These are phyloP conservation scores for Diarsia rubi DNA, from an alignment of 2,888 invertebrate genomes.

Conservation along the genomic window DNA sequence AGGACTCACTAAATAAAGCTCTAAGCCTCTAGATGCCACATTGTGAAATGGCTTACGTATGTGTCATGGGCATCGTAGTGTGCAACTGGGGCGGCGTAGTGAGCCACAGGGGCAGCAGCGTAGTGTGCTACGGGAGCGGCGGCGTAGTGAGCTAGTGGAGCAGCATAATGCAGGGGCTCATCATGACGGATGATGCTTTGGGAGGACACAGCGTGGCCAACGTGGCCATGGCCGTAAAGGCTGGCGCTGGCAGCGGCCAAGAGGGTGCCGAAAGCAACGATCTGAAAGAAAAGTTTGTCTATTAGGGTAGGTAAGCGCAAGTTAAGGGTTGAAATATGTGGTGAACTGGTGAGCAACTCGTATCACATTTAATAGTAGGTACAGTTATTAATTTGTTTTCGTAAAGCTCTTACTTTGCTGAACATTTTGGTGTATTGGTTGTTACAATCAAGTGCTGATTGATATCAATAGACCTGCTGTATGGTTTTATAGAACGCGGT, in stretches of 20 bases:
- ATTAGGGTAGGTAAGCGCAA: not conserved
- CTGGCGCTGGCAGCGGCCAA: slow-evolving; percentile 79
- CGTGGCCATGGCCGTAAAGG: slow-evolving; percentile 70
- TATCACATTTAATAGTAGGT: not conserved
- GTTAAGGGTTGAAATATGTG: not conserved
- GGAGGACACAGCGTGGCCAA: slow-evolving; percentile 79
- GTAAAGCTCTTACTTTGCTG: slow-evolving; percentile 68
- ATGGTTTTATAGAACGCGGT: slow-evolving; percentile 67
- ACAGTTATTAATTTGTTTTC: not conserved
- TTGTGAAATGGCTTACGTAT: slow-evolving; percentile 55
- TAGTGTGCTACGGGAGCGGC: slow-evolving; percentile 65
- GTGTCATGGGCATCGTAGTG: slow-evolving; percentile 71
- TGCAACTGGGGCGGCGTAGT: slow-evolving; percentile 63
- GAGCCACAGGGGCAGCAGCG: slow-evolving; percentile 57
- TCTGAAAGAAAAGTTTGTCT: slow-evolving; percentile 36
- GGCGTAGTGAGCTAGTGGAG: slow-evolving; percentile 62
- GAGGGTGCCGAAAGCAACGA: slow-evolving; percentile 66
- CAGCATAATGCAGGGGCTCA: slow-evolving; percentile 71
- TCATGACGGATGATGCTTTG: slow-evolving; percentile 82
- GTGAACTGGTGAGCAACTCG: not conserved
- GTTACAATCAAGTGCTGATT: slow-evolving; percentile 66
- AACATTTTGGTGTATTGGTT: slow-evolving; percentile 69
- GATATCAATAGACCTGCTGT: slow-evolving; percentile 61
- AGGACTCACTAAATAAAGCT: not conserved
- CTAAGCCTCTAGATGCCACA: too few relatives aligned